Percentiles rank a stretch among this genome's conserved stretches.
These are phyloP conservation scores for Ibycter americanus DNA, from an alignment of 2,797 vertebrate genomes.

Conservation along the genomic window DNA sequence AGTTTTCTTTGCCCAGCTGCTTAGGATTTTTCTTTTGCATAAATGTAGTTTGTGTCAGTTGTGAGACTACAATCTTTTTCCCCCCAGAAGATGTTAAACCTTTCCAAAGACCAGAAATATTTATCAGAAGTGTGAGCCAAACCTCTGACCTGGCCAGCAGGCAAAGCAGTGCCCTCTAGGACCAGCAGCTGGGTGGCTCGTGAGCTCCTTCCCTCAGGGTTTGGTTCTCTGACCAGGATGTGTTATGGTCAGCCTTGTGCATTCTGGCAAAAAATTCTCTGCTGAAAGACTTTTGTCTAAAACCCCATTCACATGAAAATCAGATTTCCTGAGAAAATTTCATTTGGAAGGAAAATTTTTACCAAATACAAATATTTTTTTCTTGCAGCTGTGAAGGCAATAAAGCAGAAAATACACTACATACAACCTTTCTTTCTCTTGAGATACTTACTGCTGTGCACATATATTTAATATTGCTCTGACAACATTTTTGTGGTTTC, in stretches of 20 bases:
- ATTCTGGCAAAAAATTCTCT: background rate
- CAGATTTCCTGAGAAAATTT: background rate
- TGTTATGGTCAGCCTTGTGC: background rate
- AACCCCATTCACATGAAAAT: background rate
- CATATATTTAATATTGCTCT: background rate
- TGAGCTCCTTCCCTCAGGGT: background rate
- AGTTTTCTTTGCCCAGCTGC: background rate
- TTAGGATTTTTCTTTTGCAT: background rate
- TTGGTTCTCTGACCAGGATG: background rate
- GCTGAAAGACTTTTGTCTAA: background rate
- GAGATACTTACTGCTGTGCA: background rate
- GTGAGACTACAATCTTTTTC: background rate
- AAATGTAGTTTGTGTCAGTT: background rate
- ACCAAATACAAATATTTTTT: background rate
- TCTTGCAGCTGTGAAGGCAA: background rate
- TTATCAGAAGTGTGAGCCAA: background rate
- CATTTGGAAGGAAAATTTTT: background rate
- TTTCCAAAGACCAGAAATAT: background rate
- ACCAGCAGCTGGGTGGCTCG: background rate
- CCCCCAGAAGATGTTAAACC: background rate
- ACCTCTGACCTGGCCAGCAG: background rate
- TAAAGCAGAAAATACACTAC: background rate
- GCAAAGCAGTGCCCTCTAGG: accelerated
- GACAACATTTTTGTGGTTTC: constrained; percentile 38
- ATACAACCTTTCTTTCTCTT: background rate